Evolutionary conservation across 2,797 vertebrate species (phyloP), one percentile per base, ranked within the genome.

Genomic region (Protosalanx chinensis): DNA sequence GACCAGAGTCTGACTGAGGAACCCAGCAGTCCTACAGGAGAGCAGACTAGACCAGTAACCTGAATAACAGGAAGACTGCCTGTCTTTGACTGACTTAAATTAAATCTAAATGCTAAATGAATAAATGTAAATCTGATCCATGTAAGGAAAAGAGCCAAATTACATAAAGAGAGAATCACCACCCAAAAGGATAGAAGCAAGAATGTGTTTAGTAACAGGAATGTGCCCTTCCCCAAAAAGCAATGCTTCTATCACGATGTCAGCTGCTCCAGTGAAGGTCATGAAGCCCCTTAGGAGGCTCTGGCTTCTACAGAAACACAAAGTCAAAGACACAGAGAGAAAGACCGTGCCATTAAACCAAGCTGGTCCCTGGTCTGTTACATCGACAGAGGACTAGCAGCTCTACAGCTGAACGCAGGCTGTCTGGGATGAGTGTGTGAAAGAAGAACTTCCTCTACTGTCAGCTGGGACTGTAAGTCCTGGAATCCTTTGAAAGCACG

Each of bases 1-100:
- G 89, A 88, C 87, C 87, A 70, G 10, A 32, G 71, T 57, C 62
- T 77, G 84, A 81, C 87, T 74, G 49, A 53, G 74, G 73, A 0
- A 71, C 74, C 77, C 73, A 74, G 71, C 76, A 76, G 71, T 71
- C 76, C 66, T 74, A 76, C 73, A 74, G 71, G 77, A 76, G 71
- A 69, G 77, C 66, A 51, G 79, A 77, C 81, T 67, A 77, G 35
- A 70, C 41, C 23, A 69, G 4, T 58, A 12, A n/a, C n/a, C n/a
- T n/a, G n/a, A n/a, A n/a, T n/a, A n/a, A 60, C 64, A 41, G 33
- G 51, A 69, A 46, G 70, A 46, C 10, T 3, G 3, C 41, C 41
- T 46, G 41, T 46, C 41, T 46, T 46, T 46, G 10, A 46, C 41
- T 46, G 41, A 46, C 13, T 13, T 3, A 12, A 46, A 46, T 46